A percentile compares a stretch with the other conserved stretches of the same genome.
phyloP scores from a whole-genome alignment of 2,888 invertebrate genomes.

The Trilocha varians region DNA sequence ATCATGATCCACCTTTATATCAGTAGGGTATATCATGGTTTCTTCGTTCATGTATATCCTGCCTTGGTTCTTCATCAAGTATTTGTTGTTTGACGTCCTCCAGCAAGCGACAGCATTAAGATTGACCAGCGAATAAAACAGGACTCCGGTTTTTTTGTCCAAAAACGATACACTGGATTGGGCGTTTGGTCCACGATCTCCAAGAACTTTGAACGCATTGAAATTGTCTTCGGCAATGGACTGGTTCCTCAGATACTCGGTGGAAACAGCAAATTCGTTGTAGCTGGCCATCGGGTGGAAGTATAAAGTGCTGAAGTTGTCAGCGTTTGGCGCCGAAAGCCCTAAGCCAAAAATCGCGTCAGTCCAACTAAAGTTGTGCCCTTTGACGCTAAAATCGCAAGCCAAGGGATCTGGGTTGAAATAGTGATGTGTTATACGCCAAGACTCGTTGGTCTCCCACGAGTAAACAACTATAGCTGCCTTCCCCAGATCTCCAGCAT shows the following conservation, averaged over 20 bases:
- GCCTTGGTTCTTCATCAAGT: slow-evolving; percentile 80
- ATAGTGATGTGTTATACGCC: slow-evolving; percentile 81
- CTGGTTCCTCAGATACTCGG: slow-evolving; percentile 76
- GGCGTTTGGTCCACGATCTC: slow-evolving; percentile 79
- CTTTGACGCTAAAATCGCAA: slow-evolving; percentile 81
- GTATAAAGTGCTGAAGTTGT: slow-evolving; percentile 81
- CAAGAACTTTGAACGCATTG: slow-evolving; percentile 77
- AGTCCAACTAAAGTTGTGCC: slow-evolving; percentile 81
- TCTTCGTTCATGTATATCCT: slow-evolving; percentile 80
- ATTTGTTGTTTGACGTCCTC: slow-evolving; percentile 79
- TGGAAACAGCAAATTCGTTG: slow-evolving; percentile 83
- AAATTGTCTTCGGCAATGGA: slow-evolving; percentile 71
- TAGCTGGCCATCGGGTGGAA: slow-evolving; percentile 86
- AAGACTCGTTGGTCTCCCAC: slow-evolving; percentile 79
- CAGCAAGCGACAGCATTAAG: slow-evolving; percentile 85
- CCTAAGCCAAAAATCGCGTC: slow-evolving; percentile 85
- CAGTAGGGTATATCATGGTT: slow-evolving; percentile 84
- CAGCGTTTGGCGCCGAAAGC: slow-evolving; percentile 75
- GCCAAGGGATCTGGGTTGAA: slow-evolving; percentile 82
- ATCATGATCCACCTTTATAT: slow-evolving; percentile 82
- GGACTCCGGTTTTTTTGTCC: slow-evolving; percentile 79
- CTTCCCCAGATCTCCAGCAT: slow-evolving; percentile 79
- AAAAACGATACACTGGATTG: slow-evolving; percentile 83
- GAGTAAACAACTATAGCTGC: slow-evolving; percentile 84
- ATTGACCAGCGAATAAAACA: slow-evolving; percentile 83